Evolutionary conservation across 2,888 invertebrate species (phyloP), one percentile per base, ranked within the genome.

Genomic region (Chrysomela aeneicollis): DNA sequence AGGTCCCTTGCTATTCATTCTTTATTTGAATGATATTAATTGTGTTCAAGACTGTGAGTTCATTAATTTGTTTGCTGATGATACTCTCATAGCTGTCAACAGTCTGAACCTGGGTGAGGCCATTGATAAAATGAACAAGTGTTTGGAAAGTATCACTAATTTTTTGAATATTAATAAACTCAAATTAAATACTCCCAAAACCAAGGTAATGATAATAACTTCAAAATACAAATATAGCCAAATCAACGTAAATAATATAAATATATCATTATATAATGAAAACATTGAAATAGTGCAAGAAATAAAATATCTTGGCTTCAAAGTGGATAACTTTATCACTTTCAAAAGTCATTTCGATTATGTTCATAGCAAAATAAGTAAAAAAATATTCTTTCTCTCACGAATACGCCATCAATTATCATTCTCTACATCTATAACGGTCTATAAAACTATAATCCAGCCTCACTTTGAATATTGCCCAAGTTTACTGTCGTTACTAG

Each of bases 401-500:
- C 47, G 19, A 47, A 9, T 47, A 19, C 35, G 35, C 5, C 35
- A 35, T 2, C 35, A 35, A 47, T 17, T 47, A 15, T 47, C 47
- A 9, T 47, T 47, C 17, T 47, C 47, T 3, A 47, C 47, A 47
- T 47, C 47, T 19, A 5, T 15, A 18, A 47, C 47, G 19, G 18
- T 53, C 32, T 53, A 32, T 35, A 53, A 10, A n/a, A 26, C 35
- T 32, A 53, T 35, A 35, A 35, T 35, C 9, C 35, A 35, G 9
- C 35, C 35, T 12, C 35, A 35, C 35, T 35, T 35, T 35, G 35
- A 52, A 52, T 52, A 15, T 26, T 26, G 52, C 30, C n/a, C 22
- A 52, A 52, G 22, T 26, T 52, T 26, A 52, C 12, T 52, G 15
- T 52, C 52, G 26, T 22, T 52, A 26, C 15, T 52, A 26, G 52